Evolutionary conservation across 2,797 vertebrate species (phyloP), one percentile per base, ranked within the genome.

Genomic region (Triplophysa yarkandensis): DNA sequence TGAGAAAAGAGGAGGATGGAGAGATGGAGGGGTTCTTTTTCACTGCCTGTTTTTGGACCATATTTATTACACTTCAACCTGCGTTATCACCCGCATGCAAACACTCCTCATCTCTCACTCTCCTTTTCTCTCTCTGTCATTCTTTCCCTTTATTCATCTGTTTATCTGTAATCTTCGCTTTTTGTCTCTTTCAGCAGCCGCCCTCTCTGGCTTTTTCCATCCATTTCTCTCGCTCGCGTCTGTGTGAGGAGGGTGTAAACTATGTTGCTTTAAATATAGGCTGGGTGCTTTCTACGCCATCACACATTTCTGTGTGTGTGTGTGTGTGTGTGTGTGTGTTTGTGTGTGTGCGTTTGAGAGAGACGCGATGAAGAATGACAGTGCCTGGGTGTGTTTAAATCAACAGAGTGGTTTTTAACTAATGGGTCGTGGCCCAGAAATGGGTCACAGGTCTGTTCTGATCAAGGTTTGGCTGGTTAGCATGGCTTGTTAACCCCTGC

Each of bases 191-290:
- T 79, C 50, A 58, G 64, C 57, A 66, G 61, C 36, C 30, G 6
- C 27, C 16, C 64, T 63, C n/a, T 74, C 66, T 57, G 48, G n/a
- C 46, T 54, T 52, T 55, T 48, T 27, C 58, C 71, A 81, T n/a
- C 61, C 65, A 43, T 69, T 46, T 71, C 73, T 68, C 76, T 27
- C 34, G 60, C 73, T 58, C 58, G 6, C 60, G 21, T 68, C 74
- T 60, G 62, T 69, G 67, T 75, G 39, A 66, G 64, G 74, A 81
- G 87, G 81, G 90, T 90, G 90, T 88, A 90, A 91, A 90, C 90
- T 89, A 84, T 81, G 83, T 86, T 87, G 70, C 90, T 91, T 91
- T 91, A 89, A 92, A 92, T 92, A 92, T 79, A 86, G 64, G 8
- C 64, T 75, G 63, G 63, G 70, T 86, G 86, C 86, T 85, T 86